phyloP scores from a whole-genome alignment of 2,113 vertebrate genomes.

The Ardeotis arabs region DNA sequence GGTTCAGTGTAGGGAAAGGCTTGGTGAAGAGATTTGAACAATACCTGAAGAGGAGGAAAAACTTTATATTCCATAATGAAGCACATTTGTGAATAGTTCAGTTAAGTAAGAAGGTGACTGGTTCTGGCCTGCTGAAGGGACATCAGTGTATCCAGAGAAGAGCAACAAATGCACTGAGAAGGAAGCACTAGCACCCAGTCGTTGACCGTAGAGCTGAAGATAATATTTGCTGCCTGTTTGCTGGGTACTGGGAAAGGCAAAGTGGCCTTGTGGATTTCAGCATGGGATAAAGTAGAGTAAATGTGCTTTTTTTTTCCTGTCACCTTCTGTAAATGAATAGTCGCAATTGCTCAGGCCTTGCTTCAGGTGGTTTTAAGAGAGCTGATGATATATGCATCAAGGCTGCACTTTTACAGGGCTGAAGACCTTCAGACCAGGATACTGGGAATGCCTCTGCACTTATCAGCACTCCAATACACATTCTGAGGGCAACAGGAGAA shows the following conservation, averaged over 20 bases:
- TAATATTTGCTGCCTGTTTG: accelerated
- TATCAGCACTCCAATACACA: not conserved
- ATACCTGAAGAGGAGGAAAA: not conserved
- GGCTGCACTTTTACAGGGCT: not conserved
- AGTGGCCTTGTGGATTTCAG: not conserved
- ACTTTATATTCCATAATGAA: not conserved
- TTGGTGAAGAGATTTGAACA: not conserved
- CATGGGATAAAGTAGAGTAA: not conserved
- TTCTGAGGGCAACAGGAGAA: not conserved
- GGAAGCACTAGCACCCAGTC: not conserved
- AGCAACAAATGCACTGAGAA: not conserved
- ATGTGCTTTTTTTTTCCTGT: not conserved
- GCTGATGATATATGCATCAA: not conserved
- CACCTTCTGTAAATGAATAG: not conserved
- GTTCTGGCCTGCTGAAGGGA: not conserved
- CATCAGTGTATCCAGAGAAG: not conserved
- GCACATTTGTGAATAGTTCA: not conserved
- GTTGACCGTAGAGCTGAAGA: not conserved
- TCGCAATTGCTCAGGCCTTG: not conserved
- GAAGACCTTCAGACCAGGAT: not conserved
- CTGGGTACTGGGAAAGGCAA: not conserved
- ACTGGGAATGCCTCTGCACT: not conserved
- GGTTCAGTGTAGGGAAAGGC: not conserved
- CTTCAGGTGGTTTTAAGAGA: not conserved
- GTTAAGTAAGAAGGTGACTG: not conserved